Conservation (phyloP, 2,888 invertebrate genomes). For the Hoplodrina blanda region DNA sequence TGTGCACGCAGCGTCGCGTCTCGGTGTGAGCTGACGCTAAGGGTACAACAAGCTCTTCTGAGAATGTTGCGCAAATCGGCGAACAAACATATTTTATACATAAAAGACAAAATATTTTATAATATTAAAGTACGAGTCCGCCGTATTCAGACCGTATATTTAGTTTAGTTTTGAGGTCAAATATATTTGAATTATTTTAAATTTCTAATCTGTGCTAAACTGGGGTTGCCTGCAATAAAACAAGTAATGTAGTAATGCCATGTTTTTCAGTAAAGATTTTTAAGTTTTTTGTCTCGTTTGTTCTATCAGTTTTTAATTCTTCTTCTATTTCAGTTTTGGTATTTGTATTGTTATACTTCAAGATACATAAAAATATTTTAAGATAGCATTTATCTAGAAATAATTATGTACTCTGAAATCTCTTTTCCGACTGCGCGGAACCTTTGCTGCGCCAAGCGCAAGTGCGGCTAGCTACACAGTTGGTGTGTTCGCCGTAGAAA, state of each 20-base stretch:
- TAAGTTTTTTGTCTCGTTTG: not conserved
- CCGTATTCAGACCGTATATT: constrained; percentile 32
- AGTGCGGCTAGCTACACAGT: too few species aligned
- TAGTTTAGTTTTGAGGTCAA: constrained; percentile 46
- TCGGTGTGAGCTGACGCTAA: too few species aligned
- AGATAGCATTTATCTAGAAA: too few species aligned
- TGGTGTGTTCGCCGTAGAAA: too few species aligned
- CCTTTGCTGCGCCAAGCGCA: too few species aligned
- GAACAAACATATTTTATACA: constrained; percentile 21
- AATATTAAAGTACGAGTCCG: constrained; percentile 3
- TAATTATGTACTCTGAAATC: too few species aligned
- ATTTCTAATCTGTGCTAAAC: constrained; percentile 55
- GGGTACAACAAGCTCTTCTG: not conserved
- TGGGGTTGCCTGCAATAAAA: constrained; percentile 40
- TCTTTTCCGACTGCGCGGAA: too few species aligned
- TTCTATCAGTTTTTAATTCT: too few species aligned
- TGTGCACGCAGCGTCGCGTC: too few species aligned
- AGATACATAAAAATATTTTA: not conserved
- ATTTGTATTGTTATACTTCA: not conserved
- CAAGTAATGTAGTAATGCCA: not conserved
- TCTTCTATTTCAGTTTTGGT: not conserved
- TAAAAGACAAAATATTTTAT: constrained; percentile 20
- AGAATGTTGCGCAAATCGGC: constrained; percentile 12
- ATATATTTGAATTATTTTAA: constrained; percentile 61
- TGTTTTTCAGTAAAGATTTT: not conserved